Evolutionary conservation across 2,113 vertebrate species (phyloP).

Genomic region (Cebus imitator): DNA sequence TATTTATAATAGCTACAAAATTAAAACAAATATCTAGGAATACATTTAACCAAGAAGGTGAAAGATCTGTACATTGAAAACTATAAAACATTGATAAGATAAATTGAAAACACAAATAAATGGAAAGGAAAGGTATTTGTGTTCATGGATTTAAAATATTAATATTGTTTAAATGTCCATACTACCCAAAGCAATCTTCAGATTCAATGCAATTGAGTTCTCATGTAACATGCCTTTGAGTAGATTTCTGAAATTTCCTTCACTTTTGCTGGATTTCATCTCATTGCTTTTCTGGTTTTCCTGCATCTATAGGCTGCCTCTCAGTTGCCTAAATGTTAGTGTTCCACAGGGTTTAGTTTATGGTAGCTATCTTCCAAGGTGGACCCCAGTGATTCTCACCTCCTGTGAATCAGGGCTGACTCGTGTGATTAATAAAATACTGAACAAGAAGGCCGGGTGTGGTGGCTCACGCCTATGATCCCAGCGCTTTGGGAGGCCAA

Average conservation of each 20-base stretch:
- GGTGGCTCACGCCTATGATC: too few species aligned
- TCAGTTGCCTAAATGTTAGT: neutral
- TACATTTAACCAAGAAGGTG: neutral
- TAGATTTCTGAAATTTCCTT: neutral
- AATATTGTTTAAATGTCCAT: neutral
- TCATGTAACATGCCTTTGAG: neutral
- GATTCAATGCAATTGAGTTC: neutral
- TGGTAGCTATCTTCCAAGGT: neutral
- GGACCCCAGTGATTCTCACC: neutral
- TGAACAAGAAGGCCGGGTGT: neutral
- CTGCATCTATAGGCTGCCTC: neutral
- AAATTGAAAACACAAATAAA: neutral
- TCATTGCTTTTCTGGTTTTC: slow-evolving; percentile 7
- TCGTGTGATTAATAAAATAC: neutral
- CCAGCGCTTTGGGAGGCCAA: too few species aligned
- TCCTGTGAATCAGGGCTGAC: neutral
- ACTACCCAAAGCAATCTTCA: neutral
- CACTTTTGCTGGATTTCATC: neutral
- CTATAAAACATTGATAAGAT: neutral
- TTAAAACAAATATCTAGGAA: neutral
- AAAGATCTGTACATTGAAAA: neutral
- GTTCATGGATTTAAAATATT: neutral
- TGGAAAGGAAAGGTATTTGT: neutral
- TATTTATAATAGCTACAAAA: neutral
- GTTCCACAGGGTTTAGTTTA: neutral